These are phyloP conservation scores for Abscondita cerata DNA, from an alignment of 2,888 invertebrate species.

Conservation along the genomic window DNA sequence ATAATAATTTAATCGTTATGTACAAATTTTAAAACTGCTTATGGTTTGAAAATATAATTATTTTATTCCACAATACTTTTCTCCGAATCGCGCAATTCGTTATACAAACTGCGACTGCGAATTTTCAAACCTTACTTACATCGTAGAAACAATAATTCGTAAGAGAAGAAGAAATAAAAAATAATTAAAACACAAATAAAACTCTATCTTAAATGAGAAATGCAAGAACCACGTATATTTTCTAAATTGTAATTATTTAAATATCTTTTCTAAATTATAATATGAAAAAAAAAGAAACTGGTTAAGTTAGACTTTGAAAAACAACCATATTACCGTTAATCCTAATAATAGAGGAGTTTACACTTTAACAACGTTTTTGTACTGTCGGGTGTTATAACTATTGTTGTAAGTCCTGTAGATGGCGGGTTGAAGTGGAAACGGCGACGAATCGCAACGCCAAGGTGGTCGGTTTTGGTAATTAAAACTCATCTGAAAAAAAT, in stretches of 20 bases:
- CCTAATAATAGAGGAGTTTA: constrained; percentile 46
- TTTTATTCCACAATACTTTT: constrained; percentile 17
- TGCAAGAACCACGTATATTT: constrained; percentile 45
- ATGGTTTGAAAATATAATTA: constrained; percentile 51
- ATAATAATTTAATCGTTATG: constrained; percentile 43
- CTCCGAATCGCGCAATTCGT: constrained; percentile 1
- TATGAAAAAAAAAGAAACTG: constrained; percentile 32
- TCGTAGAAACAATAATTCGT: constrained; percentile 2
- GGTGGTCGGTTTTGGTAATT: constrained; percentile 52
- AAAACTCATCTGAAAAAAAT: constrained; percentile 52
- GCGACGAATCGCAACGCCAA: constrained; percentile 54
- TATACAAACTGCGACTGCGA: not conserved
- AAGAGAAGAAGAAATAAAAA: not conserved
- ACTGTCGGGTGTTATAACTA: constrained; percentile 53
- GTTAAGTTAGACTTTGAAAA: constrained; percentile 36
- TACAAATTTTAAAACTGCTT: constrained; percentile 48
- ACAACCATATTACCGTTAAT: constrained; percentile 51
- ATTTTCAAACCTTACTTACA: constrained; percentile 12
- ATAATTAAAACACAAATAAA: constrained; percentile 33
- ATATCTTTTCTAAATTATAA: constrained; percentile 37
- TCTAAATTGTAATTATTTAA: constrained; percentile 41
- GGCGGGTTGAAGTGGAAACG: constrained; percentile 51
- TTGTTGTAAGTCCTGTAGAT: constrained; percentile 52
- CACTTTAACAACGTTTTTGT: constrained; percentile 56
- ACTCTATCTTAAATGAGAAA: constrained; percentile 41